Conservation (phyloP, 2,888 invertebrate species). For the Nemotelus nigrinus region DNA sequence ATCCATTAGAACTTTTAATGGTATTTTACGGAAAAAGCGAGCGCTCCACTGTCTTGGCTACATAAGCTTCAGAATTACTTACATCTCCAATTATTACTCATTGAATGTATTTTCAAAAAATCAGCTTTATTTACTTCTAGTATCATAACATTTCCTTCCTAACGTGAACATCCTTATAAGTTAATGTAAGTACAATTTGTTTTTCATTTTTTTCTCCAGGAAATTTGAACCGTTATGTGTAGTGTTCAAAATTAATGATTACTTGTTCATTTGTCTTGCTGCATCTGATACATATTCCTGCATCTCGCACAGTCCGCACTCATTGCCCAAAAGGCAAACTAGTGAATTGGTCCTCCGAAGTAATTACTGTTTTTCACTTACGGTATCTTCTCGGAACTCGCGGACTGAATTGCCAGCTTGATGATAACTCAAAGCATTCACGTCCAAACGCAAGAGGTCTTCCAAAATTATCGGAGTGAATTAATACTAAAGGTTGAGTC, state of each 20-base stretch:
- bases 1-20: too few species aligned
- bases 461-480: conserved; percentile 26
- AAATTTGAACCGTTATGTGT: not conserved
- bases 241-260: conserved; percentile 16
- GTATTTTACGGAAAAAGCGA: too few species aligned
- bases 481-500: conserved; percentile 34
- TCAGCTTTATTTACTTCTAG: too few species aligned
- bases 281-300: not conserved
- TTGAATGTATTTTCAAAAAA: too few species aligned
- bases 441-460: conserved; percentile 22
- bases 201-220: too few species aligned
- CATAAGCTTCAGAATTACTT: too few species aligned
- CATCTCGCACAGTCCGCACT: not conserved
- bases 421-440: not conserved
- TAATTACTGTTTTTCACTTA: conserved; percentile 41
- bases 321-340: conserved; percentile 31
- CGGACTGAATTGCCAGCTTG: conserved; percentile 5
- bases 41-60: too few species aligned
- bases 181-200: too few species aligned
- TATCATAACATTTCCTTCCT: too few species aligned
- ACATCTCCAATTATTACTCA: too few species aligned
- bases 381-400: not conserved
- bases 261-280: not conserved
- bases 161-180: too few species aligned
- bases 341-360: conserved; percentile 30